Conservation (phyloP, 2,797 vertebrate species). For the Ctenochaetus hawaiiensis region DNA sequence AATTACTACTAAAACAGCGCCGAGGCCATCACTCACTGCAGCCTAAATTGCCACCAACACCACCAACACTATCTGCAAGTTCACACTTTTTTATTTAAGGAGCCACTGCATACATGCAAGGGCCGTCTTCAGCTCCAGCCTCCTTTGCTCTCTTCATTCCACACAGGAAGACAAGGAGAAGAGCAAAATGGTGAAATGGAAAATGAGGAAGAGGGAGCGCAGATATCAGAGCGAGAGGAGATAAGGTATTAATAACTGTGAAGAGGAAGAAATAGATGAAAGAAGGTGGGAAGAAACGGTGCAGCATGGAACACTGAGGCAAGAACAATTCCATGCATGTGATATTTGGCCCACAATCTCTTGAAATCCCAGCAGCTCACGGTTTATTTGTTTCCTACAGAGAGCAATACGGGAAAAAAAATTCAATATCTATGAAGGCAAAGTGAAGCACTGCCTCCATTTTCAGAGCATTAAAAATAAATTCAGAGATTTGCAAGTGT, state of each 20-base stretch:
- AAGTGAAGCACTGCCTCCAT: background rate
- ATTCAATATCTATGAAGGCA: background rate
- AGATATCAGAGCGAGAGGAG: constrained; percentile 9
- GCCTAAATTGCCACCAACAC: background rate
- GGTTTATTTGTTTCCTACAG: background rate
- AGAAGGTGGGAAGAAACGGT: background rate
- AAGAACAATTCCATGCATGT: background rate
- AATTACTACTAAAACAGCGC: constrained; percentile 10
- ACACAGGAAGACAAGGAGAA: constrained; percentile 13
- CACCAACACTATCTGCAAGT: background rate
- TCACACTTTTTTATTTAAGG: constrained; percentile 4
- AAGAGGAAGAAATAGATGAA: background rate
- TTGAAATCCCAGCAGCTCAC: constrained; percentile 1
- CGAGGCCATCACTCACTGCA: background rate
- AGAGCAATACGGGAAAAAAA: constrained; percentile 15
- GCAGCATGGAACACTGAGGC: constrained; percentile 5
- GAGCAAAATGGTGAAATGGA: constrained; percentile 25
- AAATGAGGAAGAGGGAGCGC: background rate
- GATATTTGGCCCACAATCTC: background rate
- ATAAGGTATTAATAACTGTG: constrained; percentile 13
- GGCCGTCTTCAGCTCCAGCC: background rate
- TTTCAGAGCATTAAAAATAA: constrained; percentile 20
- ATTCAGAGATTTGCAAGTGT: constrained; percentile 1
- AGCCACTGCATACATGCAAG: constrained; percentile 5
- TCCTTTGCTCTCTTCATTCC: constrained; percentile 8